A percentile compares a stretch with the other conserved stretches of the same genome.
phyloP scores from a whole-genome alignment of 2,888 invertebrate genomes.

The Camptogramma bilineatum region DNA sequence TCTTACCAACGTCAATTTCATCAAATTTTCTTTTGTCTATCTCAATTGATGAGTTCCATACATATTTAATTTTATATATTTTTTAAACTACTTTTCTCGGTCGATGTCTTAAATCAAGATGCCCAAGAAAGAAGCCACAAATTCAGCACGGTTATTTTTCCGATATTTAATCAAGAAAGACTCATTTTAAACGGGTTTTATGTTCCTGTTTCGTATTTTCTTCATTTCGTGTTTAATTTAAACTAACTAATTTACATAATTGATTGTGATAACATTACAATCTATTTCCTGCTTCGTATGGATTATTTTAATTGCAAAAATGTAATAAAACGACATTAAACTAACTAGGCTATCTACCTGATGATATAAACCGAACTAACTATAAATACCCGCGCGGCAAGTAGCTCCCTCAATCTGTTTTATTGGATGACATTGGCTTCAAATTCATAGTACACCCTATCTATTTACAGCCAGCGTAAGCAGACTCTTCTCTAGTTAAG shows the following conservation, averaged over 20 bases:
- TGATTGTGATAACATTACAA: background rate
- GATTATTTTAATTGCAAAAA: background rate
- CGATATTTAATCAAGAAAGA: too few relatives aligned
- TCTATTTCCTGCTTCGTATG: background rate
- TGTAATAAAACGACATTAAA: background rate
- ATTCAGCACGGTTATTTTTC: too few relatives aligned
- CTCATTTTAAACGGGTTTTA: too few relatives aligned
- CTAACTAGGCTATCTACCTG: background rate
- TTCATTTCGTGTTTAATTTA: too few relatives aligned
- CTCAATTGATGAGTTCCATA: too few relatives aligned
- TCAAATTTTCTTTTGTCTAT: too few relatives aligned
- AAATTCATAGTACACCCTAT: slow-evolving; percentile 68
- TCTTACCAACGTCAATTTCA: too few relatives aligned
- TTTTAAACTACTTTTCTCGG: too few relatives aligned
- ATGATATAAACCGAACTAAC: background rate
- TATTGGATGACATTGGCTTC: slow-evolving; percentile 75
- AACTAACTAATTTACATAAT: background rate
- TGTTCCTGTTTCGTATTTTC: too few relatives aligned
- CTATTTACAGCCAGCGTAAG: slow-evolving; percentile 52
- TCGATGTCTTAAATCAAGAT: too few relatives aligned
- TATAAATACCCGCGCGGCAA: slow-evolving; percentile 46
- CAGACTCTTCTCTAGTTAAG: slow-evolving; percentile 41
- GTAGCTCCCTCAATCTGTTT: slow-evolving; percentile 55
- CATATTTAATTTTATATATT: too few relatives aligned
- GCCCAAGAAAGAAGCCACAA: too few relatives aligned